phyloP scores from a whole-genome alignment of 2,113 vertebrate genomes.

The Onychostruthus taczanowskii region DNA sequence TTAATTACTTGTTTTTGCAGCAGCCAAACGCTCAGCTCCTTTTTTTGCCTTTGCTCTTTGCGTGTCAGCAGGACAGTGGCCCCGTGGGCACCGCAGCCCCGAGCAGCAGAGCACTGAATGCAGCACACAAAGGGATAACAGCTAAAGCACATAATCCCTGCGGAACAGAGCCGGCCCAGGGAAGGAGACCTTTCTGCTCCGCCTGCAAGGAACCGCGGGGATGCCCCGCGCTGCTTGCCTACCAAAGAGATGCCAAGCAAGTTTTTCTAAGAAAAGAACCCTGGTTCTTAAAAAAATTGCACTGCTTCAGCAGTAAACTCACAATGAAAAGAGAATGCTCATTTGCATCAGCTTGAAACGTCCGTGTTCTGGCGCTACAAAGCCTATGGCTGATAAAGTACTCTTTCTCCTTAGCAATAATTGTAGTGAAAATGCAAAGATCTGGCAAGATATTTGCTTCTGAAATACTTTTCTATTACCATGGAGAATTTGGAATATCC shows the following conservation, averaged over 20 bases:
- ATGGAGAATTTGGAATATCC: constrained; percentile 66
- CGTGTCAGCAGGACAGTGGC: neutral
- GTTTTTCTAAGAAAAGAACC: constrained; percentile 53
- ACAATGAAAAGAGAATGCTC: constrained; percentile 44
- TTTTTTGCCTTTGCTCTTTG: neutral
- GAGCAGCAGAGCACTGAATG: constrained; percentile 70
- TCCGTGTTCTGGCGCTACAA: constrained; percentile 28
- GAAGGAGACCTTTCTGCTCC: constrained; percentile 39
- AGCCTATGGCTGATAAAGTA: constrained; percentile 58
- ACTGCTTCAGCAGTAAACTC: constrained; percentile 44
- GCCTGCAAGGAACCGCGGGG: constrained; percentile 57
- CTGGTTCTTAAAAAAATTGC: constrained; percentile 59
- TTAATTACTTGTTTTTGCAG: neutral
- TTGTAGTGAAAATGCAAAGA: constrained; percentile 60
- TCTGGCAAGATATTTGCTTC: constrained; percentile 48
- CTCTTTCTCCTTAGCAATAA: constrained; percentile 39
- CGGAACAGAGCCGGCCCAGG: constrained; percentile 52
- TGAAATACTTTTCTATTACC: constrained; percentile 63
- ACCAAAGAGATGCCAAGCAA: constrained; percentile 65
- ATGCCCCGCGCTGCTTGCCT: constrained; percentile 34
- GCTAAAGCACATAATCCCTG: constrained; percentile 73
- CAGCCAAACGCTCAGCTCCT: neutral
- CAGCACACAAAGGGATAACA: constrained; percentile 77
- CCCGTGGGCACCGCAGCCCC: constrained; percentile 43
- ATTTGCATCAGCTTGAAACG: constrained; percentile 68